phyloP scores from a whole-genome alignment of 2,888 invertebrate genomes.

The Opisthograptis luteolata region DNA sequence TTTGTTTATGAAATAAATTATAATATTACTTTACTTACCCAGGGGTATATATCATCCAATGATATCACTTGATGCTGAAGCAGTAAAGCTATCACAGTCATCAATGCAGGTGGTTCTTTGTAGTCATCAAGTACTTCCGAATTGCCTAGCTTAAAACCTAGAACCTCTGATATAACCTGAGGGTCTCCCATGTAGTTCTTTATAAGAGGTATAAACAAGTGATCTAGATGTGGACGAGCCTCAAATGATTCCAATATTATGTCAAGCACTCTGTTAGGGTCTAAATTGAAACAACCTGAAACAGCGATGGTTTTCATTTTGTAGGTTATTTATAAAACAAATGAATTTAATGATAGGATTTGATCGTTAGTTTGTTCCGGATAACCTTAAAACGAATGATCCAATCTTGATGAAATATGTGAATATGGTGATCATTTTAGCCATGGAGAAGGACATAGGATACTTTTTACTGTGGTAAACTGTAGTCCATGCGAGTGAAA shows the following conservation, averaged over 20 bases:
- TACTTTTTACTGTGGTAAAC: too few relatives aligned
- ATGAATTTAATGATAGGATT: too few relatives aligned
- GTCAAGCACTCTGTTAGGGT: constrained; percentile 98
- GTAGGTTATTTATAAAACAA: neutral
- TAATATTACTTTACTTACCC: constrained; percentile 85
- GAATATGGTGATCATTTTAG: too few relatives aligned
- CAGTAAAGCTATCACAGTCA: constrained; percentile 94
- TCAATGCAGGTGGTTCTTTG: constrained; percentile 92
- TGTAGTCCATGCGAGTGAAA: too few relatives aligned
- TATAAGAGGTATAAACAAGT: constrained; percentile 92
- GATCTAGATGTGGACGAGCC: constrained; percentile 90
- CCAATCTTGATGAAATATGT: too few relatives aligned
- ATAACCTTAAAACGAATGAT: too few relatives aligned
- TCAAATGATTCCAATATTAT: constrained; percentile 98
- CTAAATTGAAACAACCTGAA: constrained; percentile 98
- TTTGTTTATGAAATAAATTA: too few relatives aligned
- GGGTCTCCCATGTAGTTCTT: constrained; percentile 94
- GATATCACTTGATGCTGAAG: constrained; percentile 94
- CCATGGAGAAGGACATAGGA: too few relatives aligned
- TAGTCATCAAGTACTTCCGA: constrained; percentile 83
- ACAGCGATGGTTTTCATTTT: constrained; percentile 32
- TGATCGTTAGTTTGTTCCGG: too few relatives aligned
- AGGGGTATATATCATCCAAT: constrained; percentile 94
- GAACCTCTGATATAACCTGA: constrained; percentile 93
- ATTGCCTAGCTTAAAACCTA: constrained; percentile 95